Percentiles rank a stretch among this genome's conserved stretches.
phyloP scores from a whole-genome alignment of 2,113 vertebrate species.

The Chascanopsetta lugubris region DNA sequence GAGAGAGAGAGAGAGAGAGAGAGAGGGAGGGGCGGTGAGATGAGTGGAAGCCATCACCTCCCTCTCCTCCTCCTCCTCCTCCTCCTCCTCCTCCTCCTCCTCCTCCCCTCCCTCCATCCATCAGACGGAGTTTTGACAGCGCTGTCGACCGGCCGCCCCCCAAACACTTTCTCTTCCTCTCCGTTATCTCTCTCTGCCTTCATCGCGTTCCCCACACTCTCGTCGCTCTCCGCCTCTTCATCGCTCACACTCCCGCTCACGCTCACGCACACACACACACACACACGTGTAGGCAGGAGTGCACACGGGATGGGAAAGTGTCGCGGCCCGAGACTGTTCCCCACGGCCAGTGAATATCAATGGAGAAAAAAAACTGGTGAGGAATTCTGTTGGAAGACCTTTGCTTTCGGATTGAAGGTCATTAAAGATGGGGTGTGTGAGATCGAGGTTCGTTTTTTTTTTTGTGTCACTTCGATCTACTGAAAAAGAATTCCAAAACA shows the following conservation, averaged over 20 bases:
- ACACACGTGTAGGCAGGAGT: no score
- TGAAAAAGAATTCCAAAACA: no score
- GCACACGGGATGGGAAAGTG: background rate
- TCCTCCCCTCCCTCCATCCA: constrained; percentile 34
- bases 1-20: constrained; percentile 6
- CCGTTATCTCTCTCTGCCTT: constrained; percentile 36
- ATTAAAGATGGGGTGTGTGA: no score
- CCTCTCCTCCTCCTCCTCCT: constrained; percentile 16
- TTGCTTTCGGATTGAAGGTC: no score
- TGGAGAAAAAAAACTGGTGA: no score
- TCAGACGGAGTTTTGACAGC: constrained; percentile 49
- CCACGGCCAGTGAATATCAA: no score
- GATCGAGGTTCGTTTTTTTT: no score
- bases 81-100: constrained; percentile 1
- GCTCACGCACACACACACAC: background rate
- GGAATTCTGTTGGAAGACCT: no score
- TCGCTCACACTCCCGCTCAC: background rate
- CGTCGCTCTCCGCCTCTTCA: background rate
- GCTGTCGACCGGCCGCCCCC: constrained; percentile 25
- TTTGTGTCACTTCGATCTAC: no score
- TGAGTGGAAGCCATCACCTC: background rate
- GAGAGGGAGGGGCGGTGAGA: background rate
- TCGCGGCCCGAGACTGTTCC: no score
- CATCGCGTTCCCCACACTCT: constrained; percentile 1
- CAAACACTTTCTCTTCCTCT: constrained; percentile 32